Percentiles rank a stretch among this genome's conserved stretches.
phyloP scores from a whole-genome alignment of 2,113 vertebrate species.

The Fulmarus glacialis region DNA sequence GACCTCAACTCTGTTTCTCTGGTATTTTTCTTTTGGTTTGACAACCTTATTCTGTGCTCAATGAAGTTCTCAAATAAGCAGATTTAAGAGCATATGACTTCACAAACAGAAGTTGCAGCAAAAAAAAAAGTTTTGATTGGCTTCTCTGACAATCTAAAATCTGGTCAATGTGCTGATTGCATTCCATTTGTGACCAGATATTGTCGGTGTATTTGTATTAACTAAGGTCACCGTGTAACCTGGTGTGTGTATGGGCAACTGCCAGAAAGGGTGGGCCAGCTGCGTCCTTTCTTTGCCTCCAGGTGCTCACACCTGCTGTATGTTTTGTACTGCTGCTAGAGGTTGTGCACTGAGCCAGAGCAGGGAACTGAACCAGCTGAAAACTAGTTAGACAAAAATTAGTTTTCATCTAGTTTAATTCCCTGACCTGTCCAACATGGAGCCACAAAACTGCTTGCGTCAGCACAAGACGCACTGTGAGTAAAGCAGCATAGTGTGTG shows the following conservation, averaged over 20 bases:
- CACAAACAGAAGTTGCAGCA: neutral
- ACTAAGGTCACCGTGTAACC: neutral
- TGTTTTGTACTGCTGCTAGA: neutral
- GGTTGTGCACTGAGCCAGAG: neutral
- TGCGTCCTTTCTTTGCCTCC: neutral
- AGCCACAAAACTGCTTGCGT: neutral
- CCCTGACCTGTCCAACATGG: neutral
- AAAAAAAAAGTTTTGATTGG: neutral
- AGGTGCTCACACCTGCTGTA: neutral
- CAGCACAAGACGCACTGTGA: neutral
- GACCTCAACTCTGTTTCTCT: neutral
- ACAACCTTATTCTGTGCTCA: neutral
- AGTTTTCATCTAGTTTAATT: neutral
- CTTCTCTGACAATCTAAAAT: neutral
- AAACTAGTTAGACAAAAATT: neutral
- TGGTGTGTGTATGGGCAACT: neutral
- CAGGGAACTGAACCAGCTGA: neutral
- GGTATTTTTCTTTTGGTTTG: neutral
- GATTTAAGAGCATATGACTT: neutral
- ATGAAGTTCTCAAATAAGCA: neutral
- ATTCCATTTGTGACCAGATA: neutral
- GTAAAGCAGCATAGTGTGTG: rapidly evolving
- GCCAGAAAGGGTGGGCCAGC: neutral
- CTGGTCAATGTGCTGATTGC: neutral
- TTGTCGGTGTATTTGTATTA: neutral